Evolutionary conservation across 2,888 invertebrate genomes (phyloP).

Genomic region (Scaptomyza reducta): DNA sequence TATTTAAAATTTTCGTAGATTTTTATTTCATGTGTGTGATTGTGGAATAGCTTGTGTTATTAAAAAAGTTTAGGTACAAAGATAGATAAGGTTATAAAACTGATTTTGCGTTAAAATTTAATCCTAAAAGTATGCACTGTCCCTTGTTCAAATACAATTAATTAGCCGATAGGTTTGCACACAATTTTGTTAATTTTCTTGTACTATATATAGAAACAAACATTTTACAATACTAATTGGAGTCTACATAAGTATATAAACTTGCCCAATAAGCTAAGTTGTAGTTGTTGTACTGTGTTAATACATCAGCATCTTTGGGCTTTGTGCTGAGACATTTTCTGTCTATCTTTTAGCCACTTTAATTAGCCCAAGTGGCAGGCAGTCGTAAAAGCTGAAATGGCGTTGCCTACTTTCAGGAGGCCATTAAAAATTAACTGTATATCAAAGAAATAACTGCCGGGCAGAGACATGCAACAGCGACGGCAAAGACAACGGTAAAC

Average conservation of each 20-base stretch:
- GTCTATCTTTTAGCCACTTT: slow-evolving; percentile 50
- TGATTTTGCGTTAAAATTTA: background rate
- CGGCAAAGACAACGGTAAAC: slow-evolving; percentile 5
- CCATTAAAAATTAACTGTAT: slow-evolving; percentile 73
- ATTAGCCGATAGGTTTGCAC: background rate
- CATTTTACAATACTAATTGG: background rate
- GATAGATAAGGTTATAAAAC: background rate
- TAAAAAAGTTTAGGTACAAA: no score
- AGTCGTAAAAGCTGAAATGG: slow-evolving; percentile 58
- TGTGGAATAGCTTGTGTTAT: no score
- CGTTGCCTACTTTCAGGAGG: slow-evolving; percentile 66
- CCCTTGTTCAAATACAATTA: no score
- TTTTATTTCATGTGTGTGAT: no score
- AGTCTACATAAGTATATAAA: slow-evolving; percentile 3
- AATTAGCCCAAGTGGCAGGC: slow-evolving; percentile 63
- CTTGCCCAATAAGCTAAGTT: slow-evolving; percentile 21
- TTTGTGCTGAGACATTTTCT: slow-evolving; percentile 6
- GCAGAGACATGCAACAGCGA: slow-evolving; percentile 15
- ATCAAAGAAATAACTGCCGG: slow-evolving; percentile 60
- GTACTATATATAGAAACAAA: no score
- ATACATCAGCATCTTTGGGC: background rate
- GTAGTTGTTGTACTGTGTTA: slow-evolving; percentile 1
- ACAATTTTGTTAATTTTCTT: background rate
- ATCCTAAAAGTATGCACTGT: slow-evolving; percentile 13
- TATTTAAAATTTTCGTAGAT: no score